These are phyloP conservation scores for Aegotheles bennettii DNA, from an alignment of 2,113 vertebrate genomes.

Conservation along the genomic window DNA sequence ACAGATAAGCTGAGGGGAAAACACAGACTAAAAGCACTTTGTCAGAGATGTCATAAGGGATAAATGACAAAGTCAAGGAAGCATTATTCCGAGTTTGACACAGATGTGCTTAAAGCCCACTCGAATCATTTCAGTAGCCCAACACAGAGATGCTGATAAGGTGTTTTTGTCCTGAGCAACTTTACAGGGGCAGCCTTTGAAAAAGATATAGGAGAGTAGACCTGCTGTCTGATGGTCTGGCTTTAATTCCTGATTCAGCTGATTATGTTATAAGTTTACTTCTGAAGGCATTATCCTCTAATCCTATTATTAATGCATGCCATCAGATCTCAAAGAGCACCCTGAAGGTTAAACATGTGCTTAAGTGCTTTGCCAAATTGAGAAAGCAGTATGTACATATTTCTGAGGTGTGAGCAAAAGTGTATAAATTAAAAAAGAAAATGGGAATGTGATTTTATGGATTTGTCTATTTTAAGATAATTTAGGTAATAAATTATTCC, in stretches of 20 bases:
- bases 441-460: neutral
- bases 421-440: neutral
- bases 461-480: neutral
- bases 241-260: neutral
- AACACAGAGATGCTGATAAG: neutral
- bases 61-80: neutral
- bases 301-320: neutral
- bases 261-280: neutral
- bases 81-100: neutral
- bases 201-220: neutral
- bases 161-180: neutral
- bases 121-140: neutral
- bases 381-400: neutral
- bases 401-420: neutral
- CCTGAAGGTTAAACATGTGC: neutral
- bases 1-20: neutral
- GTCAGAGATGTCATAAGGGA: neutral
- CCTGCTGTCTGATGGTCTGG: neutral
- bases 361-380: neutral
- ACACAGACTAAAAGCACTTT: neutral
- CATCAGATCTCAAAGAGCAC: neutral
- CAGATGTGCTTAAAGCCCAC: neutral
- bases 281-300: neutral
- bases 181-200: neutral
- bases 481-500: neutral